These are phyloP conservation scores for Chelonia mydas DNA, from an alignment of 2,797 vertebrate genomes.

Conservation along the genomic window DNA sequence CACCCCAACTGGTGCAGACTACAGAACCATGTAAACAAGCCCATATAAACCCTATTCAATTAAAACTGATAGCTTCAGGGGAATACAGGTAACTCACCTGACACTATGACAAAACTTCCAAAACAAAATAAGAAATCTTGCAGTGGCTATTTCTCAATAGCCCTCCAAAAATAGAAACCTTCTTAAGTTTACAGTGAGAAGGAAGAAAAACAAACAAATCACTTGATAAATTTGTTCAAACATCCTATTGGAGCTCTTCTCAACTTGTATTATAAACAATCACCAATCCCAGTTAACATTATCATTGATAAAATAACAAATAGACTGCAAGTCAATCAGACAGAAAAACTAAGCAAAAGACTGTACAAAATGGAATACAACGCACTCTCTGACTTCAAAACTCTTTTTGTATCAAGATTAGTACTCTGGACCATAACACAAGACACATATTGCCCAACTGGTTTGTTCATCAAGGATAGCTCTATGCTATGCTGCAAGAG, in stretches of 20 bases:
- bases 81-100: background rate
- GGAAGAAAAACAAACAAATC: background rate
- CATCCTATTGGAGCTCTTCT: background rate
- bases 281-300: background rate
- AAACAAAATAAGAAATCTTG: slow-evolving; percentile 27
- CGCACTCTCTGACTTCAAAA: background rate
- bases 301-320: background rate
- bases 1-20: background rate
- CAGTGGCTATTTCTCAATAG: background rate
- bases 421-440: background rate
- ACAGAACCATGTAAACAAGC: background rate
- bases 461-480: background rate
- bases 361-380: background rate
- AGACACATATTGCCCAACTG: background rate
- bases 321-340: background rate
- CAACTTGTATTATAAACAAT: slow-evolving; percentile 16
- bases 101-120: slow-evolving; percentile 26
- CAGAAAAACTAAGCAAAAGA: background rate
- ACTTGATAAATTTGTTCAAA: background rate
- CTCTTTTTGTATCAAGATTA: background rate
- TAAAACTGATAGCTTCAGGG: slow-evolving; percentile 4
- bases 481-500: background rate
- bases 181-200: background rate
- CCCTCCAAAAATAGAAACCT: slow-evolving; percentile 12
- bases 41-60: background rate